Base-by-base conservation (phyloP, 37 sponge, comb jelly and placozoan genomes). In the Crambe crambe region DNA sequence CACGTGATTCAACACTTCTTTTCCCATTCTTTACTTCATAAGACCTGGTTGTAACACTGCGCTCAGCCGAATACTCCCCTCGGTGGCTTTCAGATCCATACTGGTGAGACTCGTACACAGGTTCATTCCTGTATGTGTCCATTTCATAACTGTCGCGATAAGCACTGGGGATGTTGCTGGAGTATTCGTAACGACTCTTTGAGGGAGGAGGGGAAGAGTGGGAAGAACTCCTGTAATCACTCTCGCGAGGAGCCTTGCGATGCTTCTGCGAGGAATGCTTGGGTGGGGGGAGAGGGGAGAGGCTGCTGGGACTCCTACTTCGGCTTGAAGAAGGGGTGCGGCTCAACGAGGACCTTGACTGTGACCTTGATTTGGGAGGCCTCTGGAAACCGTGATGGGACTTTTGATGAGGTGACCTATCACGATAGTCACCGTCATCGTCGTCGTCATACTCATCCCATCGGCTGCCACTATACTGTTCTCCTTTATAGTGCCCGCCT, bases 171-270 rank as follows among this genome's bases (percentile, higher is more conserved):
- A 61, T 60, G 40, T 38, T 36, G 42, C 64, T 37, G 65, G 2
- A 41, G 23, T 10, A 30, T 27, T 21, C 63, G 67, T 38, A 68
- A 12, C 54, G 29, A 23, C 66, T 36, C 6, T 18, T 31, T 41
- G 77, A 58, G 64, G 41, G 64, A 21, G 61, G 21, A 58, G 31
- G 62, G n/a, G n/a, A n/a, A 77, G 65, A 77, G 36, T 59, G 77
- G 31, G 42, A 38, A 25, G 64, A 59, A 36, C 42, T 37, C 21
- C 42, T 36, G 38, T 25, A 56, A 56, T 56, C 59, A 74, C 37
- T 36, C 51, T 26, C 42, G 37, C 59, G 1, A 32, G n/a, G n/a
- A n/a, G 39, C 35, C 38, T 75, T 56, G 38, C 58, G 58, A 38
- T 20, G 57, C 8, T 35, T 56, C 6, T 75, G 58, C 18, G 34